phyloP scores from a whole-genome alignment of 1,140 invertebrate genomes.

The Drosophila kurseongensis region DNA sequence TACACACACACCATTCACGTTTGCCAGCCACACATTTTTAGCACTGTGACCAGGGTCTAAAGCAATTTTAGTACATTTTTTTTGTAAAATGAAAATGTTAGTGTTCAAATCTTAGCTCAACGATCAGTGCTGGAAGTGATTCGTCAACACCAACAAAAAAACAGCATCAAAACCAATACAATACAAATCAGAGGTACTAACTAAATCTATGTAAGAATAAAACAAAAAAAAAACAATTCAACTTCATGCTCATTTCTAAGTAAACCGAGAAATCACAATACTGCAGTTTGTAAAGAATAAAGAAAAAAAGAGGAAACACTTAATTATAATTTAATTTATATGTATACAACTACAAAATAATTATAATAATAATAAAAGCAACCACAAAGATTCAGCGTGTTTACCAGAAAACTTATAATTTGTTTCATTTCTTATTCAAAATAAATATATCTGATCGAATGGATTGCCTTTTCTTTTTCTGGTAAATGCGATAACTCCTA shows the following conservation, averaged over 20 bases:
- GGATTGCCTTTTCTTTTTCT: slow-evolving; percentile 15
- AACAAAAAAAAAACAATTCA: slow-evolving; percentile 25
- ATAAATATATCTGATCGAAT: neutral
- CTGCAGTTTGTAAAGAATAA: slow-evolving; percentile 63
- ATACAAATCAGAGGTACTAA: slow-evolving; percentile 49
- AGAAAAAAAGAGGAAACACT: slow-evolving; percentile 31
- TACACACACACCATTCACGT: slow-evolving; percentile 4
- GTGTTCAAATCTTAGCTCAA: slow-evolving; percentile 78
- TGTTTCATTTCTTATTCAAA: slow-evolving; percentile 23
- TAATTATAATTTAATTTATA: slow-evolving; percentile 78
- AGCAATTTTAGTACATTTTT: slow-evolving; percentile 77
- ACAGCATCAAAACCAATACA: slow-evolving; percentile 13
- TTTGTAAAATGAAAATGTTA: slow-evolving; percentile 69
- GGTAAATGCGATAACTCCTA: slow-evolving; percentile 34
- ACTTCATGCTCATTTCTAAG: slow-evolving; percentile 66
- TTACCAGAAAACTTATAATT: slow-evolving; percentile 53
- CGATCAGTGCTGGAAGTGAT: slow-evolving; percentile 62
- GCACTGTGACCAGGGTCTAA: slow-evolving; percentile 57
- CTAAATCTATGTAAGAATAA: slow-evolving; percentile 35
- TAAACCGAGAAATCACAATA: slow-evolving; percentile 45
- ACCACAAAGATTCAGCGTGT: slow-evolving; percentile 51
- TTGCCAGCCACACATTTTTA: slow-evolving; percentile 25
- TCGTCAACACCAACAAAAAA: slow-evolving; percentile 14
- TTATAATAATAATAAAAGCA: slow-evolving; percentile 55
- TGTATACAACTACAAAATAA: slow-evolving; percentile 76